These are phyloP conservation scores for Bothrops jararaca DNA, from an alignment of 2,113 vertebrate species.

Conservation along the genomic window DNA sequence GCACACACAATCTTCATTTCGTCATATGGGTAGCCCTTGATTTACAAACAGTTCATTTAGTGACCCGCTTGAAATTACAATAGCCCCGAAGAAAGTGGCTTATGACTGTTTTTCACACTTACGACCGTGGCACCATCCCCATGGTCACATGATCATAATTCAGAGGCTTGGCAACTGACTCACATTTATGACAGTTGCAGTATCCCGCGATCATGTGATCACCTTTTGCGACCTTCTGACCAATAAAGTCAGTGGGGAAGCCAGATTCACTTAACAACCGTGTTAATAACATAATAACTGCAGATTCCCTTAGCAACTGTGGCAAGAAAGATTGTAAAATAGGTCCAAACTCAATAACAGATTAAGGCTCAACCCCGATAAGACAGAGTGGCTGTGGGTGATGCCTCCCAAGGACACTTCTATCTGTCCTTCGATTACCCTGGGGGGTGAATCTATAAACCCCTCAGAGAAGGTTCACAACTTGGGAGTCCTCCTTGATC, in stretches of 20 bases:
- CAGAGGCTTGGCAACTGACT: not conserved
- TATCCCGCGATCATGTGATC: not conserved
- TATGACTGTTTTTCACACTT: not conserved
- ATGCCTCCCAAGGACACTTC: no score
- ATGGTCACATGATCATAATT: not conserved
- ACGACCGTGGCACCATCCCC: not conserved
- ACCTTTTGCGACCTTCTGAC: not conserved
- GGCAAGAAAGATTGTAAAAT: not conserved
- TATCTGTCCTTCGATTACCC: no score
- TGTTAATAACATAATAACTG: no score
- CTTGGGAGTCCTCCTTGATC: no score
- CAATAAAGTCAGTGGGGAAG: not conserved
- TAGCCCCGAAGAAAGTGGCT: not conserved
- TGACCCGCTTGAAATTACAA: not conserved
- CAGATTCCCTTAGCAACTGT: not conserved
- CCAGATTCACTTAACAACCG: not conserved
- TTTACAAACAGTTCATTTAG: not conserved
- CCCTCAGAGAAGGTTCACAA: no score
- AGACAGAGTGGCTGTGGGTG: no score
- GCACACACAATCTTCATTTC: not conserved
- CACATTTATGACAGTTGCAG: not conserved
- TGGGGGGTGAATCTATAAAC: no score
- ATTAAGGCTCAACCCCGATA: no score
- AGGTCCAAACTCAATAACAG: not conserved
- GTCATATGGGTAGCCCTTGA: not conserved